Evolutionary conservation across 2,888 invertebrate species (phyloP), one percentile per base, ranked within the genome.

Genomic region (Scaptomyza caliginosa): DNA sequence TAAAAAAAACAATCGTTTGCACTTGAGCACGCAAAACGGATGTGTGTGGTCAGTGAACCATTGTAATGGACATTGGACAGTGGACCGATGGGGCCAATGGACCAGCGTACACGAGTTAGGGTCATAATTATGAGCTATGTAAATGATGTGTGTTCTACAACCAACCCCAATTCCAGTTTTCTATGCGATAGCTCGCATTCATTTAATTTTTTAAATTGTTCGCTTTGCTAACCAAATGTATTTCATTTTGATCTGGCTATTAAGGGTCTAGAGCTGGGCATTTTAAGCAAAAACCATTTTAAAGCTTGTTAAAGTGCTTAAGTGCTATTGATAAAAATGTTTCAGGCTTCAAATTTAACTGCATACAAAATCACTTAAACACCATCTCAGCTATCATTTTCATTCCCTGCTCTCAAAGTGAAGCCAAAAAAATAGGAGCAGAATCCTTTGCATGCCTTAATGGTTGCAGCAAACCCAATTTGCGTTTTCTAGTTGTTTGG

Each of bases 51-150:
- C 56, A 58, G 39, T 26, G 38, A 55, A 26, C 42, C 43, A 38
- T 28, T 32, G 36, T 32, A 5, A 7, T 13, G 32, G 7, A 7
- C 13, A 13, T 7, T 13, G 5, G n/a, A 2, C 11, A 0, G 4
- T 26, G 16, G 17, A 24, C 51, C 11, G 24, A 38, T 28, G 7
- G n/a, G 28, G 17, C n/a, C 30, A 46, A 21, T 13, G 32, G 13
- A 19, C 17, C 17, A 32, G 26, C 38, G 30, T 21, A 21, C 49
- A 11, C 59, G 72, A 32, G 54, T 55, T 42, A 40, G 19, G 52
- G 26, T 52, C 76, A 80, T 80, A 80, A 86, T 86, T 80, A 80
- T 80, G 77, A 86, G 86, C 84, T 69, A 86, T 80, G 84, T 66
- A 66, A 76, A 74, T 74, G 76, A 86, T 84, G 79, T 52, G 50